Conservation (phyloP, 37 sponge, comb jelly and placozoan genomes). For the Haliclona indistincta region DNA sequence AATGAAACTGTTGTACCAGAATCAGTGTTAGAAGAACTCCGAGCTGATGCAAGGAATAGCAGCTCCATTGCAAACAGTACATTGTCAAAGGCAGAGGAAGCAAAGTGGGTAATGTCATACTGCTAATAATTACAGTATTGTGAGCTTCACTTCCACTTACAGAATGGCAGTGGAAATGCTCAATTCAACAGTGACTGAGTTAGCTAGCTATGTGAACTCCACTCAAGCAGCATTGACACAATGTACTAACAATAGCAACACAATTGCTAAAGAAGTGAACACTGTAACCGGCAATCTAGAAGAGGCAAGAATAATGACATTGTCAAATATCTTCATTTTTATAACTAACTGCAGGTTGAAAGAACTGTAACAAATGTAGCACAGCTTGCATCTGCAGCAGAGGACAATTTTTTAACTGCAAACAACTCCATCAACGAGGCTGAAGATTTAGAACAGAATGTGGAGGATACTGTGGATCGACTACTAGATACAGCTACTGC, state of each 20-base stretch:
- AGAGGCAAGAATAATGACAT: background rate
- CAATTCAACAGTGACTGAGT: background rate
- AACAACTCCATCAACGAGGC: background rate
- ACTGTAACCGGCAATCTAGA: background rate
- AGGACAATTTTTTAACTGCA: background rate
- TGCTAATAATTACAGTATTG: background rate
- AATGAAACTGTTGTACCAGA: constrained; percentile 35
- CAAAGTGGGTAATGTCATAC: constrained; percentile 31
- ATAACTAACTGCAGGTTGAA: background rate
- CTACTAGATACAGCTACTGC: background rate
- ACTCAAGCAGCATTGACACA: background rate
- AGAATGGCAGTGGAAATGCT: background rate
- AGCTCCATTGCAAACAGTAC: constrained; percentile 5
- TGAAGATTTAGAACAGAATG: background rate
- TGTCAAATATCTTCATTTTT: too few relatives aligned
- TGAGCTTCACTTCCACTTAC: background rate
- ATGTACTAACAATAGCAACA: background rate
- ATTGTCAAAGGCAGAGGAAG: constrained; percentile 32
- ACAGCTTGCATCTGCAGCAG: background rate
- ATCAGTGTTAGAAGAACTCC: constrained; percentile 19
- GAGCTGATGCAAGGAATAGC: constrained; percentile 30
- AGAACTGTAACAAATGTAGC: background rate
- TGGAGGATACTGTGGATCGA: background rate
- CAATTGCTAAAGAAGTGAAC: background rate
- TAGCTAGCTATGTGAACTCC: constrained; percentile 12